Base-by-base conservation (phyloP, 1,140 invertebrate species). In the Cecropterus lyciades region DNA sequence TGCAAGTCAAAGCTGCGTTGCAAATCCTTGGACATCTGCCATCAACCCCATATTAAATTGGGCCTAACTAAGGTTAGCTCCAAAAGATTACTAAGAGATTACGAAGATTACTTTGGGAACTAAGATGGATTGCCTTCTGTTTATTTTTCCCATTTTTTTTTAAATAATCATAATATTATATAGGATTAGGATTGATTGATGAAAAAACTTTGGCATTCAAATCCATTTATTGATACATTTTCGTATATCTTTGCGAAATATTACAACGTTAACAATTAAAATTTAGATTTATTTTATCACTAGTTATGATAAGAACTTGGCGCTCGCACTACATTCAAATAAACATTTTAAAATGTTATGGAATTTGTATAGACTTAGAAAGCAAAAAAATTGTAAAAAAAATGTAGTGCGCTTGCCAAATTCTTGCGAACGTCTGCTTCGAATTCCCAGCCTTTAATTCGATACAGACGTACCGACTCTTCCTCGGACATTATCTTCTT, bases 221-320 rank as follows among this genome's bases (percentile, higher is more conserved):
- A 53, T 16, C 63, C 13, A 27, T 33, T 16, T 30, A 30, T 51
- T 51, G 13, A 14, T 51, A 51, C 30, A 51, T 1, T 37, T 11
- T 37, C 33, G 33, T 37, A 51, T 51, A 51, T 17, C 24, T 11
- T 49, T 49, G 46, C 46, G 45, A 48, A 14, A 51, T 43, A 14
- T 51, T 51, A 51, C 11, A 51, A 51, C 24, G 10, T 30, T 51
- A 51, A 51, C 49, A 51, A 20, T 51, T 51, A n/a, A 24, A 51
- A 30, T 51, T 27, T 30, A 51, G 13, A 51, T 51, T 51, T 14
- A 30, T 14, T n/a, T 14, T 30, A 51, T 14, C 24, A 51, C 49
- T 51, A 51, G 30, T 14, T 51, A 24, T 27, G 5, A 27, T 3
- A 20, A 30, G 13, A 27, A 51, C 24, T 51, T 51, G 49, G 49